A percentile compares a stretch with the other conserved stretches of the same genome.
Conservation (phyloP, 2,113 vertebrate species). For the Campylomormyrus tamandua region DNA sequence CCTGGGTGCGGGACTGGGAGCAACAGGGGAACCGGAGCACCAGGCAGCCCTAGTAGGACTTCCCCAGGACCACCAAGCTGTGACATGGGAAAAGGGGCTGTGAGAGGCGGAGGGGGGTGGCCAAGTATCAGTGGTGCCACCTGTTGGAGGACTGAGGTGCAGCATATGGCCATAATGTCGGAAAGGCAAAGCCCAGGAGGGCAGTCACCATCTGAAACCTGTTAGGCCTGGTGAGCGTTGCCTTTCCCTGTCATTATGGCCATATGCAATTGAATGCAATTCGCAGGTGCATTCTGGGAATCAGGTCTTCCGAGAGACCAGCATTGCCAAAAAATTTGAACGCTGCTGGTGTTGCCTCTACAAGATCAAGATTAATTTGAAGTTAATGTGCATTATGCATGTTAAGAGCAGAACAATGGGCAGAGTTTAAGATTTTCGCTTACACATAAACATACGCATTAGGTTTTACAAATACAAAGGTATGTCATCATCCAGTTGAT, state of each 20-base stretch:
- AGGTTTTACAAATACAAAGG: too few species aligned
- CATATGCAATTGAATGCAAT: slow-evolving; percentile 8
- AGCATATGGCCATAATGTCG: not conserved
- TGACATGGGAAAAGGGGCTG: not conserved
- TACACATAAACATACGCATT: not conserved
- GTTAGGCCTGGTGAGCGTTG: too few species aligned
- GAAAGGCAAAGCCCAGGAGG: too few species aligned
- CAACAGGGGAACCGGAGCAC: slow-evolving; percentile 46
- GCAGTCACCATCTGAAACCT: slow-evolving; percentile 38
- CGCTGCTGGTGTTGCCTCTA: not conserved
- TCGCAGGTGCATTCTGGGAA: slow-evolving; percentile 53
- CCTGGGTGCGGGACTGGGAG: slow-evolving; percentile 41
- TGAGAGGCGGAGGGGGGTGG: not conserved
- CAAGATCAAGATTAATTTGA: not conserved
- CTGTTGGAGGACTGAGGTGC: not conserved
- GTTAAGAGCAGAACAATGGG: not conserved
- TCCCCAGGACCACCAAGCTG: slow-evolving; percentile 48
- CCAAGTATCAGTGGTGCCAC: not conserved
- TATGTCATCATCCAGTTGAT: too few species aligned
- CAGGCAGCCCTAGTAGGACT: slow-evolving; percentile 39
- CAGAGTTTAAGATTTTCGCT: not conserved
- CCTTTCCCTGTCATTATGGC: too few species aligned
- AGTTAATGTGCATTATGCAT: not conserved
- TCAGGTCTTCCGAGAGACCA: slow-evolving; percentile 42
- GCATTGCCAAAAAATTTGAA: slow-evolving; percentile 37